phyloP scores from a whole-genome alignment of 2,113 vertebrate genomes.

The Haplochromis burtoni region DNA sequence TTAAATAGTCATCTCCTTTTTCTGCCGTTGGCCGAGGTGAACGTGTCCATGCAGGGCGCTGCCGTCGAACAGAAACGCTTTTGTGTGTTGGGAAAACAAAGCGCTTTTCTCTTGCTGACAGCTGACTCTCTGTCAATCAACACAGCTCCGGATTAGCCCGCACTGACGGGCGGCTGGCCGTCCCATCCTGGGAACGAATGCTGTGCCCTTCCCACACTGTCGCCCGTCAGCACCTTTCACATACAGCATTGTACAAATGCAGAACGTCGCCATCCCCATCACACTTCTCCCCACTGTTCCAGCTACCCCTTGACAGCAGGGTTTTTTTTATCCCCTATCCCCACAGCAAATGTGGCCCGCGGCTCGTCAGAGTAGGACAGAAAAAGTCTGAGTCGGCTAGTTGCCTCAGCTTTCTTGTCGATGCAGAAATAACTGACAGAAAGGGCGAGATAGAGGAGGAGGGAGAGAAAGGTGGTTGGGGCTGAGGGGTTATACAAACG shows the following conservation, averaged over 20 bases:
- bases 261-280: constrained; percentile 11
- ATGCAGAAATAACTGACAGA: constrained; percentile 12
- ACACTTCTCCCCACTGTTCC: constrained; percentile 2
- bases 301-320: constrained; percentile 37
- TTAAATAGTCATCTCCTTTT: not conserved
- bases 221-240: constrained; percentile 60
- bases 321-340: not conserved
- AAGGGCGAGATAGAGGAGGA: not conserved
- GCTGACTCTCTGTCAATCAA: constrained; percentile 41
- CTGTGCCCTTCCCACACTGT: constrained; percentile 36
- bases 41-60: not conserved
- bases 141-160: constrained; percentile 17
- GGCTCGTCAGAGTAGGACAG: constrained; percentile 22
- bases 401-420: constrained; percentile 30
- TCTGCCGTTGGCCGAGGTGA: not conserved
- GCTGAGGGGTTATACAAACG: constrained; percentile 10
- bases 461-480: not conserved
- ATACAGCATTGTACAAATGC: constrained; percentile 24
- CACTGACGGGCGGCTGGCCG: constrained; percentile 30
- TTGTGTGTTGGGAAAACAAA: not conserved
- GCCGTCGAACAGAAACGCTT: not conserved
- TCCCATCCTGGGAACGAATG: constrained; percentile 18
- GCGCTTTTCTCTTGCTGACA: constrained; percentile 27
- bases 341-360: constrained; percentile 36
- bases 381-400: constrained; percentile 44